Evolutionary conservation across 2,797 vertebrate genomes (phyloP).

Genomic region (Microctenopoma steveboyesi): DNA sequence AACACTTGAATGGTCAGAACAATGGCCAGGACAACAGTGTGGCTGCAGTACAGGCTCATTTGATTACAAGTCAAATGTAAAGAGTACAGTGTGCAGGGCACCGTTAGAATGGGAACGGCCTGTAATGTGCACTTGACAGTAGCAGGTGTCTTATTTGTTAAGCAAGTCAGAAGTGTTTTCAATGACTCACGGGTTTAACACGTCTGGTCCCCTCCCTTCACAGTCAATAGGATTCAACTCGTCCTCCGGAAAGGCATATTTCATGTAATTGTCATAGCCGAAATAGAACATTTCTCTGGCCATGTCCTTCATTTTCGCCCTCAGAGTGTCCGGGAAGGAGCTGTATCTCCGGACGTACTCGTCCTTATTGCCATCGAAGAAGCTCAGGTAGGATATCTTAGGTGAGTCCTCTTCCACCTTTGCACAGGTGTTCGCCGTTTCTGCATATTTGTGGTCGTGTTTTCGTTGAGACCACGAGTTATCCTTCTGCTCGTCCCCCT

Average conservation of each 20-base stretch:
- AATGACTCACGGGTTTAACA: constrained; percentile 91
- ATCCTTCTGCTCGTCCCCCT: constrained; percentile 8
- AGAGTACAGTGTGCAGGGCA: neutral
- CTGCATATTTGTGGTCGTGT: constrained; percentile 56
- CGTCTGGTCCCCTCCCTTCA: constrained; percentile 93
- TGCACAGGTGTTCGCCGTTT: constrained; percentile 55
- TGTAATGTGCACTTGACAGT: neutral
- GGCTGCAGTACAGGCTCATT: neutral
- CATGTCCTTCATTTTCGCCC: constrained; percentile 88
- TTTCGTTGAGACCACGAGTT: constrained; percentile 76
- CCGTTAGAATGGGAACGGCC: constrained; percentile 24
- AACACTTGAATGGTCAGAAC: neutral
- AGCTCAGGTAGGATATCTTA: constrained; percentile 82
- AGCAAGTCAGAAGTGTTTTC: neutral
- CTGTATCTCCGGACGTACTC: constrained; percentile 91
- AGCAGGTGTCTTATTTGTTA: neutral
- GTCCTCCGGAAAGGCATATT: constrained; percentile 94
- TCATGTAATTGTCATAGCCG: constrained; percentile 99
- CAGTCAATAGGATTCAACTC: constrained; percentile 97
- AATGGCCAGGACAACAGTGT: too few relatives aligned
- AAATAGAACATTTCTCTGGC: constrained; percentile 96
- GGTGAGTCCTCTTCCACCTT: constrained; percentile 59
- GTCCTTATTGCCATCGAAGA: constrained; percentile 83
- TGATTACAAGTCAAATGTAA: constrained; percentile 37
- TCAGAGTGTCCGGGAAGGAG: constrained; percentile 88